These are phyloP conservation scores for Nansenia antarctica DNA, from an alignment of 2,113 vertebrate species.

Conservation along the genomic window DNA sequence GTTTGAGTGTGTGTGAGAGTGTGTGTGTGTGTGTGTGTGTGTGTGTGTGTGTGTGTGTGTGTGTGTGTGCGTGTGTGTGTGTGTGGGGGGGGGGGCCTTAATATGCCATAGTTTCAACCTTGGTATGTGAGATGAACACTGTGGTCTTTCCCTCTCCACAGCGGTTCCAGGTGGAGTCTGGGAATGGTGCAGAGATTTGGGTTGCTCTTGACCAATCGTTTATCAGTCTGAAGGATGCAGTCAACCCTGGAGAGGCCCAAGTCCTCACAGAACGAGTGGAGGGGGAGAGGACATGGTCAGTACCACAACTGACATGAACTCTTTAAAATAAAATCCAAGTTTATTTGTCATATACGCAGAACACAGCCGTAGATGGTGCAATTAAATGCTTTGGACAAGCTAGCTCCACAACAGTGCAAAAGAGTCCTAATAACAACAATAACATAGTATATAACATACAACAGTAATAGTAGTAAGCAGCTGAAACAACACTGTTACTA, in stretches of 20 bases:
- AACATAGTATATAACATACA: too few species aligned
- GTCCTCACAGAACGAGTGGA: conserved; percentile 71
- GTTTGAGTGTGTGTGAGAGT: neutral
- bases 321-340: too few species aligned
- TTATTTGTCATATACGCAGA: too few species aligned
- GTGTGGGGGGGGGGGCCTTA: too few species aligned
- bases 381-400: too few species aligned
- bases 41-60: neutral
- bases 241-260: conserved; percentile 65
- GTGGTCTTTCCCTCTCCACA: conserved; percentile 47
- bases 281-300: conserved; percentile 71
- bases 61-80: too few species aligned
- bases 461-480: too few species aligned
- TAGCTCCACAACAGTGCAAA: too few species aligned
- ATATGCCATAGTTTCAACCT: neutral
- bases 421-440: too few species aligned
- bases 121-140: neutral
- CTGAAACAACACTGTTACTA: too few species aligned
- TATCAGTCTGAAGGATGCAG: conserved; percentile 66
- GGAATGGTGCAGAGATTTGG: conserved; percentile 73
- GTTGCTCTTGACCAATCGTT: conserved; percentile 63
- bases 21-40: conserved; percentile 25
- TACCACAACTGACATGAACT: neutral
- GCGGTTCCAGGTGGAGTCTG: conserved; percentile 77
- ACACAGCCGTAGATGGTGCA: too few species aligned